Evolutionary conservation across 1,140 invertebrate species (phyloP).

Genomic region (Micrasema longulum): DNA sequence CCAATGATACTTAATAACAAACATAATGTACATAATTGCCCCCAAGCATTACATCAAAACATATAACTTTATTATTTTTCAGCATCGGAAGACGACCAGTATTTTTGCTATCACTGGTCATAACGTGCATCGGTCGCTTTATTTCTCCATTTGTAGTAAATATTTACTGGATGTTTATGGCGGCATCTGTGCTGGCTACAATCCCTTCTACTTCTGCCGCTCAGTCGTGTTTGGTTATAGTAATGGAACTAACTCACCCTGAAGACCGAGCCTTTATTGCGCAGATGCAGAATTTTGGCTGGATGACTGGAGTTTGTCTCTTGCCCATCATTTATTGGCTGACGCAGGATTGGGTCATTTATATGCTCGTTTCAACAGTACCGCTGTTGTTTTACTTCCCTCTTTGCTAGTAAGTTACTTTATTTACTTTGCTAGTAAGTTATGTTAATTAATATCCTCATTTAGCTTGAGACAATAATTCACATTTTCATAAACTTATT

Average conservation of each 20-base stretch:
- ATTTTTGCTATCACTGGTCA: constrained; percentile 63
- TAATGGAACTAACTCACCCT: constrained; percentile 61
- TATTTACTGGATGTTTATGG: constrained; percentile 63
- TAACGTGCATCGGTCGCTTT: constrained; percentile 62
- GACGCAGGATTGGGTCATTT: constrained; percentile 68
- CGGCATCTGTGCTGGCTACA: constrained; percentile 62
- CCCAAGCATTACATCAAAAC: too few species aligned
- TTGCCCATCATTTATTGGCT: constrained; percentile 72
- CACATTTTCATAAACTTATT: too few species aligned
- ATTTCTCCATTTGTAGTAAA: constrained; percentile 61
- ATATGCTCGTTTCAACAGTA: constrained; percentile 65
- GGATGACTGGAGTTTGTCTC: constrained; percentile 67
- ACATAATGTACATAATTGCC: too few species aligned
- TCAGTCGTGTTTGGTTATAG: constrained; percentile 66
- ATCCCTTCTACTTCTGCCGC: constrained; percentile 65
- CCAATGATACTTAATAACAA: too few species aligned
- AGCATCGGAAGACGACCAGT: constrained; percentile 67
- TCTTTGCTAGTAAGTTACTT: constrained; percentile 59
- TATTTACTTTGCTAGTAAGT: too few species aligned
- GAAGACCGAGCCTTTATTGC: constrained; percentile 49
- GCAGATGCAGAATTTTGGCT: constrained; percentile 52
- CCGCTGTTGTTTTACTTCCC: constrained; percentile 62
- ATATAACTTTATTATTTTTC: constrained; percentile 37
- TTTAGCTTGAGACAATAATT: too few species aligned
- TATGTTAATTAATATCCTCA: too few species aligned